Base-by-base conservation (phyloP, 2,888 invertebrate species). In the Rhaphigaster nebulosa region DNA sequence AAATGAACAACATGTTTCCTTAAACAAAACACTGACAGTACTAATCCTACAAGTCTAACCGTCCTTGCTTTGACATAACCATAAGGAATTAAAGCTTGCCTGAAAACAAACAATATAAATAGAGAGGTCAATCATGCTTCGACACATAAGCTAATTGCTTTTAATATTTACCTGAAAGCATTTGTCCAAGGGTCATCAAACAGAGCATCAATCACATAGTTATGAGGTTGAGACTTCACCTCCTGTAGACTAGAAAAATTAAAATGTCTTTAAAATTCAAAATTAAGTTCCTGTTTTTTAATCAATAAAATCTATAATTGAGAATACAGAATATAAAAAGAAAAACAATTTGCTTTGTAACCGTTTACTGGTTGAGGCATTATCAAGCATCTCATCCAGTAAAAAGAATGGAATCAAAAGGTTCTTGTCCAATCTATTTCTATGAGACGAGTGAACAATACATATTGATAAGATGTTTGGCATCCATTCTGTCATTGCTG, bases 121-220 rank as follows among this genome's bases (percentile, higher is more conserved):
- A 26, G 2, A 5, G 5, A 18, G 1, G 34, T 54, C 45, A 23
- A 29, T 34, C 0, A 38, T 88, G 54, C 20, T 76, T 52, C 34
- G 80, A 70, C 1, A n/a, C 26, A 29, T 34, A 88, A 90, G 29
- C 18, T 34, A 84, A 8, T 15, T 50, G 41, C 15, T 84, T 29
- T 1, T 23, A 87, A 80, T 80, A 50, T 89, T 90, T 93, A 94
- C 94, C 94, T 94, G 92, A 97, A 95, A 90, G 95, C 95, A 91
- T 95, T 95, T 5, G 97, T 97, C 98, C 98, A 98, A 0, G 97
- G 96, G 94, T 98, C 98, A 92, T 96, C 96, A 93, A 97, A 97
- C 87, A 98, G 94, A 1, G 97, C 95, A 92, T 97, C 97, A 94
- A 97, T 94, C 34, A 98, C 94, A 94, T 97, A 96, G 93, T 97